Conservation (phyloP, 2,113 vertebrate species). For the Oreotragus oreotragus region DNA sequence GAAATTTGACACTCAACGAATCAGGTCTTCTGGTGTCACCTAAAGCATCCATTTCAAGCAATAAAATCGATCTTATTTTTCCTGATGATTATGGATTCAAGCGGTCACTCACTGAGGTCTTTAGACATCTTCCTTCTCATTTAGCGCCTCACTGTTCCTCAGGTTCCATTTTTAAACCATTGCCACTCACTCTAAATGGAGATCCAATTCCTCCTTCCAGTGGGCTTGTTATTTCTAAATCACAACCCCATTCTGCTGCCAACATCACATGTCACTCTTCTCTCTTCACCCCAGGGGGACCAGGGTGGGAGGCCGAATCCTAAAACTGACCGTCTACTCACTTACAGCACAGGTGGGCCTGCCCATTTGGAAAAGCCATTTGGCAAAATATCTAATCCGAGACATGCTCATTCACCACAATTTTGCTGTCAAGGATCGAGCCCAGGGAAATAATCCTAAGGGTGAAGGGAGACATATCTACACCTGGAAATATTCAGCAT, state of each 20-base stretch:
- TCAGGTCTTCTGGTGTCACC: background rate
- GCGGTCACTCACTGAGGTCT: background rate
- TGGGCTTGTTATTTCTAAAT: background rate
- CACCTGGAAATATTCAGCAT: background rate
- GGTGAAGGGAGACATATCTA: background rate
- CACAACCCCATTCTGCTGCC: background rate
- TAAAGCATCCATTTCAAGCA: background rate
- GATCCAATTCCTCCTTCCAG: background rate
- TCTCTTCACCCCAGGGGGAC: background rate
- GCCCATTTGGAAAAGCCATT: background rate
- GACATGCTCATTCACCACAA: background rate
- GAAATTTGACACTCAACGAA: slow-evolving; percentile 50
- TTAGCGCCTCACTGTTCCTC: background rate
- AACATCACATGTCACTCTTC: background rate
- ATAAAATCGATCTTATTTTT: slow-evolving; percentile 32
- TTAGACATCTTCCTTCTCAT: background rate
- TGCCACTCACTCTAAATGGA: background rate
- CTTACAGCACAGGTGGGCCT: background rate
- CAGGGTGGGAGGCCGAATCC: background rate
- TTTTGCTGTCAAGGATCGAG: background rate
- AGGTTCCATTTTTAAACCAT: background rate
- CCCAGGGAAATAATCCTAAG: background rate
- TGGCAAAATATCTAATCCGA: background rate
- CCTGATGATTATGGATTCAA: background rate
- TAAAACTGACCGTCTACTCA: background rate